Conservation (phyloP, 2,888 invertebrate genomes). For the Cantharis flavilabris region DNA sequence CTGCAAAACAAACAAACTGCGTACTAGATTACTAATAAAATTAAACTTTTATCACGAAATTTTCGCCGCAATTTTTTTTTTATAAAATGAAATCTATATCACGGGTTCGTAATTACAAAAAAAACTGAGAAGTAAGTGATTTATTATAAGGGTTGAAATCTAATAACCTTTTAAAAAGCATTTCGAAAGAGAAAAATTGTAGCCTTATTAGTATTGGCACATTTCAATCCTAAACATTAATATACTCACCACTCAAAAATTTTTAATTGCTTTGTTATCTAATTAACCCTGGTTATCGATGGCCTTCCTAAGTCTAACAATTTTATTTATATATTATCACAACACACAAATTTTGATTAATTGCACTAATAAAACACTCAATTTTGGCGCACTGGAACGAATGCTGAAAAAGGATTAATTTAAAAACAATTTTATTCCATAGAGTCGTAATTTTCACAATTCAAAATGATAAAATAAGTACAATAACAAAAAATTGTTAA, state of each 20-base stretch:
- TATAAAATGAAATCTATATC: background rate
- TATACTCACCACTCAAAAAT: conserved; percentile 20
- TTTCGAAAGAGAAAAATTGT: conserved; percentile 12
- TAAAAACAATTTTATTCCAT: background rate
- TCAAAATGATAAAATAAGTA: background rate
- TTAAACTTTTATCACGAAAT: background rate
- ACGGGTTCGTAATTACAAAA: background rate
- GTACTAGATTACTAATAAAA: background rate
- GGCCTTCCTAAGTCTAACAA: conserved; percentile 9
- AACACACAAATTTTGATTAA: conserved; percentile 19
- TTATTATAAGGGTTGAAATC: background rate
- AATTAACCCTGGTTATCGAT: conserved; percentile 23
- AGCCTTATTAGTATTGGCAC: conserved; percentile 14
- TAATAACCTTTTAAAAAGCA: background rate
- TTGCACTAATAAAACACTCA: conserved; percentile 22
- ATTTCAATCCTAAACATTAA: conserved; percentile 5
- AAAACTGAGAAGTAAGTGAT: background rate
- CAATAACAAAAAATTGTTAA: background rate
- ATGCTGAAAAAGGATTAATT: background rate
- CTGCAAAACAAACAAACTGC: background rate
- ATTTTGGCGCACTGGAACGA: conserved; percentile 8
- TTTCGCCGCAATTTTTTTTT: background rate
- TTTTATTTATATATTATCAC: conserved; percentile 6
- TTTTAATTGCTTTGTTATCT: conserved; percentile 13
- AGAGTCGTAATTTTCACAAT: background rate